Base-by-base conservation (phyloP, 2,797 vertebrate genomes). In the Periophthalmus magnuspinnatus region DNA sequence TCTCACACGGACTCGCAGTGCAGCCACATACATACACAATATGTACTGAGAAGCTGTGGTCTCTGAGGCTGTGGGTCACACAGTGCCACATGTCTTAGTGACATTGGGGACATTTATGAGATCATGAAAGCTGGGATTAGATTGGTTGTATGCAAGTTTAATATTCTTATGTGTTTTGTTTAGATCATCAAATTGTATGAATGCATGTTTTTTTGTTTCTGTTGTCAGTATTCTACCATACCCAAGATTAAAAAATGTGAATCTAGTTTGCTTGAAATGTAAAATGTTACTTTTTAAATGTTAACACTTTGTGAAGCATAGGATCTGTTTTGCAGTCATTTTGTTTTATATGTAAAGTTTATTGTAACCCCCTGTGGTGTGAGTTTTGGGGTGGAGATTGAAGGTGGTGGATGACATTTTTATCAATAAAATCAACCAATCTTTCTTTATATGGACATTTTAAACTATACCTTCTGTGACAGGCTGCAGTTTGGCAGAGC, bases 401-500 rank as follows among this genome's bases (percentile, higher is more conserved):
- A 59, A 34, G 28, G 17, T 33, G 56, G 56, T 32, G 16, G 14
- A 58, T 9, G 7, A 59, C 33, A 38, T 5, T 13, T 11, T 19
- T 5, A 41, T 36, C 11, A 9, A 61, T 33, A 22, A 5, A 41
- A 13, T 13, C 4, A 62, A 62, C 45, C 11, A 16, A 52, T 2
- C 5, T 52, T 52, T 22, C 32, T 33, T 62, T 21, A n/a, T 36
- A 17, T 19, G 17, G 58, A 19, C 22, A 60, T 64, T 28, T 48
- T 28, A 17, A 10, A 41, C 2, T 50, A 24, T 48, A 98, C 97
- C 97, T 94, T 99, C 97, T 33, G 96, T 96, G 81, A 98, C 96
- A 0, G 97, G 96, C 72, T 99, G 97, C 38, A 99, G 94, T 89
- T 99, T 99, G 88, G 93, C 95, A 84, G 97, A 98, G 52, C 97